Percentiles rank a stretch among this genome's conserved stretches.
Evolutionary conservation across 2,113 vertebrate species (phyloP).

Genomic region (Notothenia coriiceps): DNA sequence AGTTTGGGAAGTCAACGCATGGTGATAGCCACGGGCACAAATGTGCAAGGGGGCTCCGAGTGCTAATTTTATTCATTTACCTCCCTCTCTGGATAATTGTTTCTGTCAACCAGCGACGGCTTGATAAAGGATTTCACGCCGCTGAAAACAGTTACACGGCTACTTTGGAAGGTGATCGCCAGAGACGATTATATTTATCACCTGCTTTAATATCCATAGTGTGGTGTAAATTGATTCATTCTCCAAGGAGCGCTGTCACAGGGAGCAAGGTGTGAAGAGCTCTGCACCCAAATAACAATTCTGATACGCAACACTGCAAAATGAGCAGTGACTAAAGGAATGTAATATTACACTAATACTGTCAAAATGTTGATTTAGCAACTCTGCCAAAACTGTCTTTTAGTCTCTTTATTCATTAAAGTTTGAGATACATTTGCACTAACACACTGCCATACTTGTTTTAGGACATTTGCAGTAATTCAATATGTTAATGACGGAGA

Average conservation of each 20-base stretch:
- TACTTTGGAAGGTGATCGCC: slow-evolving; percentile 83
- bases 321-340: neutral
- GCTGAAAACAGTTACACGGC: slow-evolving; percentile 82
- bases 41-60: slow-evolving; percentile 74
- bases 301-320: slow-evolving; percentile 24
- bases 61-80: slow-evolving; percentile 86
- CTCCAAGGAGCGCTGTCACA: slow-evolving; percentile 66
- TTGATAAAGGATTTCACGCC: slow-evolving; percentile 85
- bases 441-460: slow-evolving; percentile 19
- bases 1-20: slow-evolving; percentile 74
- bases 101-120: slow-evolving; percentile 84
- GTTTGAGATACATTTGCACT: slow-evolving; percentile 12
- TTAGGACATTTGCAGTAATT: neutral
- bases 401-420: neutral
- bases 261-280: slow-evolving; percentile 56
- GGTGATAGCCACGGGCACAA: slow-evolving; percentile 76
- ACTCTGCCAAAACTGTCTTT: neutral
- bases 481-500: neutral
- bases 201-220: slow-evolving; percentile 81
- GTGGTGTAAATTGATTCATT: slow-evolving; percentile 83
- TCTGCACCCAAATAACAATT: slow-evolving; percentile 42
- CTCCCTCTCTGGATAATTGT: slow-evolving; percentile 85
- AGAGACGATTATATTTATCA: slow-evolving; percentile 85
- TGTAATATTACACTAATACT: neutral
- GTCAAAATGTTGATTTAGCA: slow-evolving; percentile 2